Evolutionary conservation across 2,888 invertebrate genomes (phyloP).

Genomic region (Rhamnusium bicolor): DNA sequence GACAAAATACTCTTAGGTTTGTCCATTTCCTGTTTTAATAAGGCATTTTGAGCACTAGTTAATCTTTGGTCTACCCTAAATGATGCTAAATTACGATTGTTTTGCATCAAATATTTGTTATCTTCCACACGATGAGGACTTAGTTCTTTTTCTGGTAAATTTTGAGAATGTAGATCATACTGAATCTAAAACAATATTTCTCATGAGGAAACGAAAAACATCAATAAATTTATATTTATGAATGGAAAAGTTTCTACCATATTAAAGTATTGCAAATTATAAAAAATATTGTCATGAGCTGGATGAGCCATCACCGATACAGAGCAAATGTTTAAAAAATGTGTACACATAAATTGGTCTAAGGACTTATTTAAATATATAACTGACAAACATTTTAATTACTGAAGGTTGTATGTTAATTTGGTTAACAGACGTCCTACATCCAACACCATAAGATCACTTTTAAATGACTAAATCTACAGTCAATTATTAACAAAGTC

Average conservation of each 20-base stretch:
- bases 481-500: too few species aligned
- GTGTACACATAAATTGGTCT: too few species aligned
- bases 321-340: too few species aligned
- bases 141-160: constrained; percentile 60
- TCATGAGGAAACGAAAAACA: not conserved
- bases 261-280: not conserved
- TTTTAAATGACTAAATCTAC: too few species aligned
- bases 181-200: constrained; percentile 58
- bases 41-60: constrained; percentile 65
- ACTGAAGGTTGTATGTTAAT: too few species aligned
- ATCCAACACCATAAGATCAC: too few species aligned
- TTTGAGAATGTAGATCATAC: constrained; percentile 59
- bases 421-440: too few species aligned
- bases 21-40: constrained; percentile 63
- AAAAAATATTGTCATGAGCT: not conserved
- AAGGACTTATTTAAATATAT: too few species aligned
- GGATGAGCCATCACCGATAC: not conserved
- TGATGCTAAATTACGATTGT: constrained; percentile 61
- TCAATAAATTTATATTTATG: not conserved
- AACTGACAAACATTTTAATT: too few species aligned
- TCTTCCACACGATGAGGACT: constrained; percentile 46
- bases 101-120: constrained; percentile 56
- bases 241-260: not conserved
- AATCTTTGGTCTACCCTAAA: constrained; percentile 63
- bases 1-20: constrained; percentile 69